Conservation (phyloP, 64 coral and sea anemone species). For the Astreopora myriophthalma region DNA sequence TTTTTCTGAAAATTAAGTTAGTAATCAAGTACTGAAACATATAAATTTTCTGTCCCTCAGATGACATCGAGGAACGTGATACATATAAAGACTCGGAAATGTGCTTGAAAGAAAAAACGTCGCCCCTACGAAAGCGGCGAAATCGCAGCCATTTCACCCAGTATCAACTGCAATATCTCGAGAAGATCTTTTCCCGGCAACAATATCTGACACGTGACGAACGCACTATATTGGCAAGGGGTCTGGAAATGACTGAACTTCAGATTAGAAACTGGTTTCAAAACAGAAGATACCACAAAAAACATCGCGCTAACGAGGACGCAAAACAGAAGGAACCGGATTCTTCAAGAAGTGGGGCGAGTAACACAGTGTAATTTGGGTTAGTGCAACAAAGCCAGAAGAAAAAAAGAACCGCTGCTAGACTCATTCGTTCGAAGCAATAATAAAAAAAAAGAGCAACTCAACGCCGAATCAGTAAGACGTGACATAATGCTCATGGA, state of each 20-base stretch:
- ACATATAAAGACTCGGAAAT: background rate
- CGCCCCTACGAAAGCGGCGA: background rate
- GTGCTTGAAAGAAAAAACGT: background rate
- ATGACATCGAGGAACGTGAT: background rate
- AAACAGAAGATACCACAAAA: conserved; percentile 89
- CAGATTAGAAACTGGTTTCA: conserved; percentile 98
- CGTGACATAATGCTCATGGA: background rate
- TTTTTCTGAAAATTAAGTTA: no score
- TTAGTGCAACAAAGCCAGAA: background rate
- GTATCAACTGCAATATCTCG: conserved; percentile 85
- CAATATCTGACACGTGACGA: conserved; percentile 96
- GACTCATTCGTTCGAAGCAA: background rate
- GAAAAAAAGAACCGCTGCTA: background rate
- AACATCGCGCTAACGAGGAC: conserved; percentile 54
- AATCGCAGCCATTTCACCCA: conserved; percentile 91
- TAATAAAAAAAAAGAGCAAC: no score
- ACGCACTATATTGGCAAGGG: conserved; percentile 76
- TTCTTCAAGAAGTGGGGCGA: background rate
- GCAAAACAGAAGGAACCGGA: background rate
- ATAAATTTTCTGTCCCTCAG: background rate
- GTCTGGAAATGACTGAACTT: conserved; percentile 93
- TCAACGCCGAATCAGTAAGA: background rate
- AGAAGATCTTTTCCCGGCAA: conserved; percentile 85
- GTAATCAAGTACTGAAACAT: no score
- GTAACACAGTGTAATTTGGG: background rate